phyloP scores from a whole-genome alignment of 2,888 invertebrate species.

The Tetranychus truncatus region DNA sequence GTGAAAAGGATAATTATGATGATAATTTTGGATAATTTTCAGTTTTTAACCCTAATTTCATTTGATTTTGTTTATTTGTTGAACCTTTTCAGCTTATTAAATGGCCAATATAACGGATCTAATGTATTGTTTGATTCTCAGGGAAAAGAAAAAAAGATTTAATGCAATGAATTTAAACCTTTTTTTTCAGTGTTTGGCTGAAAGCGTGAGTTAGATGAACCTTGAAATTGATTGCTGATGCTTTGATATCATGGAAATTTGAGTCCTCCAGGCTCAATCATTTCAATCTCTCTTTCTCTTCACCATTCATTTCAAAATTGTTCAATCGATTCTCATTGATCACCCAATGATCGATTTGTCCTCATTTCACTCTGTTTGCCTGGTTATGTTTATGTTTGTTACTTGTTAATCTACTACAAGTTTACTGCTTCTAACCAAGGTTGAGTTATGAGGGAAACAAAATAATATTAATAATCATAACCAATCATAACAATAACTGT shows the following conservation, averaged over 20 bases:
- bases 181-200: not conserved
- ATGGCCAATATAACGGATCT: not conserved
- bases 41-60: too few species aligned
- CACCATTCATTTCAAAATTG: not conserved
- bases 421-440: not conserved
- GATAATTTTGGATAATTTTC: not conserved
- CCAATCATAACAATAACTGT: too few species aligned
- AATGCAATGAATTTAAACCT: not conserved
- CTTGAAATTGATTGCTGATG: not conserved
- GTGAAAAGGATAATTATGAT: not conserved
- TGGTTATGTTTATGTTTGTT: not conserved
- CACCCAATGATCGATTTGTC: not conserved
- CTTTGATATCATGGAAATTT: slow-evolving; percentile 1
- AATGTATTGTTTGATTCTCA: not conserved
- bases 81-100: too few species aligned
- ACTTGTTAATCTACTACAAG: not conserved
- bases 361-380: not conserved
- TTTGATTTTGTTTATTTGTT: too few species aligned
- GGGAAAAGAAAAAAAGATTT: not conserved
- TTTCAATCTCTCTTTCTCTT: not conserved
- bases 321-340: not conserved
- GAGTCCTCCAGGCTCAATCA: not conserved
- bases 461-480: too few species aligned
- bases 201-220: not conserved
- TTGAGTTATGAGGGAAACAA: too few species aligned